These are phyloP conservation scores for Azorinus chamasolen DNA, from an alignment of 2,888 invertebrate genomes.

Conservation along the genomic window DNA sequence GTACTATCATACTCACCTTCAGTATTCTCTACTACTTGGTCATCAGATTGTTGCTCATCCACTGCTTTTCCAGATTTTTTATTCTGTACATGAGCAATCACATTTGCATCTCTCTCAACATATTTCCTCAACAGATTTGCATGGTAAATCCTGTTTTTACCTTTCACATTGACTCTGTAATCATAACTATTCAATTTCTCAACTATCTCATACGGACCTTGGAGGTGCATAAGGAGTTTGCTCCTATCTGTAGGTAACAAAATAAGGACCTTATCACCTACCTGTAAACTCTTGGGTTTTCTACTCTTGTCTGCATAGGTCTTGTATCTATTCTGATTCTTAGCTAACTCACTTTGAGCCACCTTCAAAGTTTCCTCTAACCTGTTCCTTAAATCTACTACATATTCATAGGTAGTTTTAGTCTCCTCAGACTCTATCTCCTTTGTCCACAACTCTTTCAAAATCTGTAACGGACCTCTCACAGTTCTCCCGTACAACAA, in stretches of 20 bases:
- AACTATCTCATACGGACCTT: conserved; percentile 38
- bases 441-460: conserved; percentile 15
- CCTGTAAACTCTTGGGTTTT: conserved; percentile 20
- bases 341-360: conserved; percentile 25
- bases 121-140: conserved; percentile 54
- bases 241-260: conserved; percentile 64
- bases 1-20: too few relatives aligned
- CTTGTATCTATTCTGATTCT: conserved; percentile 20
- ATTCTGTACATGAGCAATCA: too few relatives aligned
- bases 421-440: background rate
- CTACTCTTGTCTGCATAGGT: conserved; percentile 53
- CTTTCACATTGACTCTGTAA: conserved; percentile 40
- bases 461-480: conserved; percentile 60
- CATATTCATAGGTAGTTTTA: conserved; percentile 10
- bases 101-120: background rate
- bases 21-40: too few relatives aligned
- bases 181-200: conserved; percentile 17
- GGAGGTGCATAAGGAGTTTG: conserved; percentile 60
- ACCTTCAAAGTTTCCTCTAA: conserved; percentile 42
- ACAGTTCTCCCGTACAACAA: conserved; percentile 59
- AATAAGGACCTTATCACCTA: conserved; percentile 59
- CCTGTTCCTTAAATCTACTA: conserved; percentile 52
- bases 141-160: conserved; percentile 36
- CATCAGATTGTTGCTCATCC: too few relatives aligned
- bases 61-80: too few relatives aligned